Percentiles rank a stretch among this genome's conserved stretches.
Evolutionary conservation across 2,113 vertebrate species (phyloP).

Genomic region (Rhinopithecus roxellana): DNA sequence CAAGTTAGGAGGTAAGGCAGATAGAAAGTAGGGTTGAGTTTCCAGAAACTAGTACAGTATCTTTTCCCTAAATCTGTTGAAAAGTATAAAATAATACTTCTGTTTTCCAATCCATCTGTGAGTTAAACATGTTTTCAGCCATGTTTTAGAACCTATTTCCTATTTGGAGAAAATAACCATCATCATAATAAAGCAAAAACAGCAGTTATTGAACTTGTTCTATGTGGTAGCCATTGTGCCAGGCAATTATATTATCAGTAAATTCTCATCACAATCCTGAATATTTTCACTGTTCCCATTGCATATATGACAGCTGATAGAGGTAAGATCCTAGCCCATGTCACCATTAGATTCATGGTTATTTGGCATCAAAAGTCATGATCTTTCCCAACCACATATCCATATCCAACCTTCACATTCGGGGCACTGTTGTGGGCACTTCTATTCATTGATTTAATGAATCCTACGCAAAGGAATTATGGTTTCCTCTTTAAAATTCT

Average conservation of each 20-base stretch:
- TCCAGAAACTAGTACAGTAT: conserved; percentile 53
- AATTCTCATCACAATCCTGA: background rate
- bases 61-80: conserved; percentile 65
- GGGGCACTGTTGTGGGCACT: accelerated
- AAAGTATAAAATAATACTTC: background rate
- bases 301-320: background rate
- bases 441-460: accelerated
- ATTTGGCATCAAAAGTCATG: background rate
- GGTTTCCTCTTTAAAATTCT: background rate
- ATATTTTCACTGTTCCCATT: background rate
- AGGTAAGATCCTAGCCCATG: background rate
- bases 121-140: background rate
- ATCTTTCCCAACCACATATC: background rate
- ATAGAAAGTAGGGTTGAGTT: conserved; percentile 65
- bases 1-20: conserved; percentile 70
- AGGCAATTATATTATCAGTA: background rate
- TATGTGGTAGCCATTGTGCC: background rate
- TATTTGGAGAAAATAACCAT: conserved; percentile 38
- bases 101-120: background rate
- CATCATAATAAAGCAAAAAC: background rate
- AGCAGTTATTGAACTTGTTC: background rate
- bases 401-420: background rate
- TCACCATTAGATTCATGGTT: background rate
- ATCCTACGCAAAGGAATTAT: accelerated
- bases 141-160: conserved; percentile 57